phyloP scores from a whole-genome alignment of 1,140 invertebrate genomes.

The Aradophagus sp. region DNA sequence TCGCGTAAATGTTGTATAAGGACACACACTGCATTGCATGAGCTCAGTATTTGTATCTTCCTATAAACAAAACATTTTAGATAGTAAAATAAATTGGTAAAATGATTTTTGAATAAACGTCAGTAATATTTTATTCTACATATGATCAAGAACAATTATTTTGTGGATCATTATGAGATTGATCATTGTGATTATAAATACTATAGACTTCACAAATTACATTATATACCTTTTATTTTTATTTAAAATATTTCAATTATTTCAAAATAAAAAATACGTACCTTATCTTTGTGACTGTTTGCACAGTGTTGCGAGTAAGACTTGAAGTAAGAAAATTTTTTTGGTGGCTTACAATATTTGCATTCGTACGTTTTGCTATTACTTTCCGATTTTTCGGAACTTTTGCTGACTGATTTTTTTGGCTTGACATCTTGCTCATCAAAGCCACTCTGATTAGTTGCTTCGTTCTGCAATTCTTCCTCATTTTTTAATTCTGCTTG shows the following conservation, averaged over 20 bases:
- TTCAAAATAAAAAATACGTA: constrained; percentile 50
- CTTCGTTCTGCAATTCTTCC: constrained; percentile 33
- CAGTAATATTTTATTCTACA: too few species aligned
- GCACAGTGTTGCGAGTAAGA: constrained; percentile 79
- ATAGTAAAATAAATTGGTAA: neutral
- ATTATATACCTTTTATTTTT: neutral
- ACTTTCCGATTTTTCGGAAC: constrained; percentile 43
- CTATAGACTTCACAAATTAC: too few species aligned
- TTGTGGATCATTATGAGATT: too few species aligned
- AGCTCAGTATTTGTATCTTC: constrained; percentile 11
- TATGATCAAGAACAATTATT: neutral
- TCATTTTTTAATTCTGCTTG: constrained; percentile 28
- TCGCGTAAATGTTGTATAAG: constrained; percentile 50
- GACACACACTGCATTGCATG: constrained; percentile 54
- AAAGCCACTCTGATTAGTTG: constrained; percentile 18
- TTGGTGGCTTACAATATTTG: constrained; percentile 60
- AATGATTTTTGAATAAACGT: too few species aligned
- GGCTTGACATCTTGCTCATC: constrained; percentile 19
- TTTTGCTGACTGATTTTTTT: constrained; percentile 25
- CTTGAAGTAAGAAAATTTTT: constrained; percentile 75
- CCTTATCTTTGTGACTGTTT: constrained; percentile 77
- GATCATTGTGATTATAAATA: too few species aligned
- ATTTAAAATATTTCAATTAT: constrained; percentile 51
- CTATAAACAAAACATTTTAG: constrained; percentile 6
- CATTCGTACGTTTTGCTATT: constrained; percentile 61